A percentile compares a stretch with the other conserved stretches of the same genome.
Conservation (phyloP, 2,113 vertebrate genomes). For the Leucopsar rothschildi region DNA sequence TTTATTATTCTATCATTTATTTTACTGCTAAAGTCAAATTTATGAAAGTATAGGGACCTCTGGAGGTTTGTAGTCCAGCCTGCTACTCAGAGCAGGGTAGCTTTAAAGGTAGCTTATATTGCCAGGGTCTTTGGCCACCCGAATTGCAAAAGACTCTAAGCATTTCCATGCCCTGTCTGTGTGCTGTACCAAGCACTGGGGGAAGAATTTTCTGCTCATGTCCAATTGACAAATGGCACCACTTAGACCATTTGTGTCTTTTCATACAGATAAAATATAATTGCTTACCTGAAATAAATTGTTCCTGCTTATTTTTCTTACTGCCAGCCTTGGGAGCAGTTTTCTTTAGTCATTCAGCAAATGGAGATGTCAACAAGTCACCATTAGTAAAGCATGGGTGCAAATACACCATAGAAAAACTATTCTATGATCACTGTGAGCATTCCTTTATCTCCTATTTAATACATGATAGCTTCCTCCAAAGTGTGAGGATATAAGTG, state of each 20-base stretch:
- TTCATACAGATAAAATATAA: not conserved
- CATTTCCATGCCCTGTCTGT: not conserved
- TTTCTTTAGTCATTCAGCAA: not conserved
- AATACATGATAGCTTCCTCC: not conserved
- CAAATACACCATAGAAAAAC: not conserved
- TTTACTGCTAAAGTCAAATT: not conserved
- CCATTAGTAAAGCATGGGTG: not conserved
- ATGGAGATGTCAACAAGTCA: not conserved
- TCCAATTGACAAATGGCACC: not conserved
- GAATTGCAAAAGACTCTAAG: not conserved
- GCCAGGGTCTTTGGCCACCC: not conserved
- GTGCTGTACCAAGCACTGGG: fast-evolving
- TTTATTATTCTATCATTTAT: not conserved
- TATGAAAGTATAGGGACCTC: not conserved
- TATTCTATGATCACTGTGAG: not conserved
- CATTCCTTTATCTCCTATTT: not conserved
- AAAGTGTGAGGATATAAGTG: not conserved
- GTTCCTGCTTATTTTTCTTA: not conserved
- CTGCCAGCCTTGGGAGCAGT: not conserved
- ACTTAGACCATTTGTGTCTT: not conserved
- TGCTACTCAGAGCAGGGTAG: not conserved
- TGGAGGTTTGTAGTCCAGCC: not conserved
- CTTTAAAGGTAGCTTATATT: not conserved
- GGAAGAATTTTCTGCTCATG: not conserved
- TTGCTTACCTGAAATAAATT: not conserved